These are phyloP conservation scores for Epinotia brunnichana DNA, from an alignment of 2,888 invertebrate species.

Conservation along the genomic window DNA sequence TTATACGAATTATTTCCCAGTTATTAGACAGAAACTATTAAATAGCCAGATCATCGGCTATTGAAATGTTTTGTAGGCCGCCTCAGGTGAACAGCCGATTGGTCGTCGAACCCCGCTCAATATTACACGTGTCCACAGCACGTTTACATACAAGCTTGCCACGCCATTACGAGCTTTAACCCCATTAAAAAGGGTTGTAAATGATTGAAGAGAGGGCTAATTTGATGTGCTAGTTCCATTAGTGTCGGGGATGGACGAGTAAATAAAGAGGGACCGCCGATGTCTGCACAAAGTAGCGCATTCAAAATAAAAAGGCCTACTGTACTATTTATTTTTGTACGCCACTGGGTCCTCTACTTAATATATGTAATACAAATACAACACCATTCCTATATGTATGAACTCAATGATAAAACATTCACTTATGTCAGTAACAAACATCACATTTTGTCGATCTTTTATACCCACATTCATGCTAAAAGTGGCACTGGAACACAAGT, in stretches of 20 bases:
- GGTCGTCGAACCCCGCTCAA: slow-evolving; percentile 54
- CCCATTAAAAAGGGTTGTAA: neutral
- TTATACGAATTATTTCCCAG: neutral
- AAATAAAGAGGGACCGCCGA: neutral
- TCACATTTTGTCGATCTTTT: too few relatives aligned
- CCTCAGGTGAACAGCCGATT: slow-evolving; percentile 55
- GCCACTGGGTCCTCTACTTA: too few relatives aligned
- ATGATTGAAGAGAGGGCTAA: neutral
- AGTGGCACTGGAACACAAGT: too few relatives aligned
- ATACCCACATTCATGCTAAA: too few relatives aligned
- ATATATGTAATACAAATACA: too few relatives aligned
- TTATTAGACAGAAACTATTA: neutral
- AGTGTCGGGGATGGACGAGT: neutral
- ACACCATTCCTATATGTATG: too few relatives aligned
- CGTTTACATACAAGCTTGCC: slow-evolving; percentile 31
- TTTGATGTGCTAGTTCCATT: neutral
- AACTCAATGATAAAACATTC: too few relatives aligned
- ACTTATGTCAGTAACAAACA: too few relatives aligned
- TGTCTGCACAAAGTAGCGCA: too few relatives aligned
- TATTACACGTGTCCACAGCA: slow-evolving; percentile 47
- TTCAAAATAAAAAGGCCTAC: too few relatives aligned
- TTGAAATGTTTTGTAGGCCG: slow-evolving; percentile 37
- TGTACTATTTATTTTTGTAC: too few relatives aligned
- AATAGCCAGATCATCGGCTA: slow-evolving; percentile 1
- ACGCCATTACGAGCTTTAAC: neutral